Base-by-base conservation (phyloP, 2,888 invertebrate species). In the Lymantria monacha region DNA sequence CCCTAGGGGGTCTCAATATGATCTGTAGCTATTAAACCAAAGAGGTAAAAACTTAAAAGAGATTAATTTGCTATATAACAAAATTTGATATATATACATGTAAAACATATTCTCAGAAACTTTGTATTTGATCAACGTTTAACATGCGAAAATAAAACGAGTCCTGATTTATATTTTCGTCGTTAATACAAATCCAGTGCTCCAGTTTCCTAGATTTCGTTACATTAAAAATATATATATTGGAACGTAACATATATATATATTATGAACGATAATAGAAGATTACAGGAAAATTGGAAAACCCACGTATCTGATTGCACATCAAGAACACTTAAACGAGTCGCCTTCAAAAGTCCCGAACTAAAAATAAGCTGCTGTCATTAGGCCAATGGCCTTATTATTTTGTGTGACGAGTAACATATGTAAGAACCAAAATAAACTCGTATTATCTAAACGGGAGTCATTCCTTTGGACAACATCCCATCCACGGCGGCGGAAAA, bases 301-400 rank as follows among this genome's bases (percentile, higher is more conserved):
- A 74, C 66, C 59, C 51, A 63, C 62, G 60, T 55, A 56, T 60
- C 60, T 61, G 61, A 54, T 55, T 69, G 61, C 69, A 71, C 61
- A 12, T 58, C 73, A 61, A 62, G 65, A 70, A 69, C 72, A 76
- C 73, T 81, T 74, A 74, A 74, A 72, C 69, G 70, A 74, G 79
- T 82, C 82, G 79, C 76, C 77, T 81, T 78, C 78, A 83, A 81
- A 81, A 80, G 79, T 76, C 72, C 66, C 77, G 50, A 55, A 76
- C 84, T 78, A 80, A 79, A 80, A 79, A 87, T 88, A 88, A 74
- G 66, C 53, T 50, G 66, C 86, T 87, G 89, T 89, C 90, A 88
- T 89, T 88, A 88, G 90, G 90, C 87, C 90, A 89, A 87, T 82
- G 90, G 85, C 90, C 89, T 87, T 88, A 89, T 88, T 87, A 89